Evolutionary conservation across 1,140 invertebrate species (phyloP).

Genomic region (Nylanderia fulva): DNA sequence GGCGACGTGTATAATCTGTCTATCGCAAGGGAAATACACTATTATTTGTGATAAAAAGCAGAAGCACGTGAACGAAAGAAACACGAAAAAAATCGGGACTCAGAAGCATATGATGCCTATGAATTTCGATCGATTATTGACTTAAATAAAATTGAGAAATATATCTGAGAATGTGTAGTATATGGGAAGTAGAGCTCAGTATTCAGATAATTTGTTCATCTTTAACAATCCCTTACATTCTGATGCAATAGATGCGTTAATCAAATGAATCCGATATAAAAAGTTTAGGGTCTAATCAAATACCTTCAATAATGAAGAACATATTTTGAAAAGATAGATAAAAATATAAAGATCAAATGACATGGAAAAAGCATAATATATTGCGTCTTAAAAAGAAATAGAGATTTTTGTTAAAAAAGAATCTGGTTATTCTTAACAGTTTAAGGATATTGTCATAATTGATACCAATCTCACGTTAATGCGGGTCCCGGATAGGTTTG

Average conservation of each 20-base stretch:
- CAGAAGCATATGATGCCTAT: not conserved
- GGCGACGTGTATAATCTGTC: not conserved
- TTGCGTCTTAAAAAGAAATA: not conserved
- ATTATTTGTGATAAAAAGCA: slow-evolving; percentile 42
- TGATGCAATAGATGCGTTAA: not conserved
- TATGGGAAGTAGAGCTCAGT: not conserved
- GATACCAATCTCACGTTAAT: not conserved
- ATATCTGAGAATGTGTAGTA: not conserved
- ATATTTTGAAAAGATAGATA: not conserved
- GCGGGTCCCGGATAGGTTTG: not conserved
- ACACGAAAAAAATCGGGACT: not conserved
- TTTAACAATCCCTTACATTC: not conserved
- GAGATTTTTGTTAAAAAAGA: not conserved
- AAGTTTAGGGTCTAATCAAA: not conserved
- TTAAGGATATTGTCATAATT: not conserved
- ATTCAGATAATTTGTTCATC: slow-evolving; percentile 4
- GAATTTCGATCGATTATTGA: not conserved
- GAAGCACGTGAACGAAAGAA: not conserved
- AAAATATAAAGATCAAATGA: not conserved
- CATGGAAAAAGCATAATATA: not conserved
- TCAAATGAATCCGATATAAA: not conserved
- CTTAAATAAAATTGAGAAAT: not conserved
- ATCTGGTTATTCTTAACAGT: not conserved
- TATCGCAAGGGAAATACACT: slow-evolving; percentile 66
- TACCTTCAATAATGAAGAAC: not conserved